phyloP scores from a whole-genome alignment of 2,113 vertebrate species.

The Ptychochromis oligacanthus region DNA sequence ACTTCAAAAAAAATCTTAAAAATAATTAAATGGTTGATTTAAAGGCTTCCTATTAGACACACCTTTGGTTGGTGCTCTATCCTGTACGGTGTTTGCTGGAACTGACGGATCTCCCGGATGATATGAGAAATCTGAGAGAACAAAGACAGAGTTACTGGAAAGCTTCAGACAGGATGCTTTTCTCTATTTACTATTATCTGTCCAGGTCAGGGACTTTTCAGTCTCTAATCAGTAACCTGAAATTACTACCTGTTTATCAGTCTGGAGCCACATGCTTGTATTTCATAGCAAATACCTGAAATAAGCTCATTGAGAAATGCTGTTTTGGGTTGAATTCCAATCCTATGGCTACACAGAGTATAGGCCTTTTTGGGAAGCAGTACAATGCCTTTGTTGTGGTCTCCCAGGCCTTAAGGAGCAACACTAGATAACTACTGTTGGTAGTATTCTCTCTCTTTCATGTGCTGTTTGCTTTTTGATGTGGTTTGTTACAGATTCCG shows the following conservation, averaged over 20 bases:
- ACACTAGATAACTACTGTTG: too few species aligned
- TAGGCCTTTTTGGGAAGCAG: background rate
- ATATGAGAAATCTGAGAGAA: conserved; percentile 93
- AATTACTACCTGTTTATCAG: background rate
- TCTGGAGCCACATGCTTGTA: background rate
- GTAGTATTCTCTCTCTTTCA: too few species aligned
- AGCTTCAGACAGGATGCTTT: background rate
- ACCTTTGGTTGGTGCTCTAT: conserved; percentile 98
- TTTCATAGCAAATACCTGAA: background rate
- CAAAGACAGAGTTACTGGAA: background rate
- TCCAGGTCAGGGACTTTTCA: background rate
- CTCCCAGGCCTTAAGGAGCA: background rate
- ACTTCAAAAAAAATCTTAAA: background rate
- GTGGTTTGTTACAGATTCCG: too few species aligned
- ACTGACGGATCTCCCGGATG: conserved; percentile 97
- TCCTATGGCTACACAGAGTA: background rate
- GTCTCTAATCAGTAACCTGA: background rate
- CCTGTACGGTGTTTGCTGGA: conserved; percentile 96
- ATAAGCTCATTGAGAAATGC: background rate
- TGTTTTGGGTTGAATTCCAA: too few species aligned
- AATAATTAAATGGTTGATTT: background rate
- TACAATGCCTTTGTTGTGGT: background rate
- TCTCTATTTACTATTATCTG: background rate
- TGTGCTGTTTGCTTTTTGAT: too few species aligned
- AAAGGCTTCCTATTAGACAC: background rate